These are phyloP conservation scores for Artibeus jamaicensis DNA, from an alignment of 2,797 vertebrate species.

Conservation along the genomic window DNA sequence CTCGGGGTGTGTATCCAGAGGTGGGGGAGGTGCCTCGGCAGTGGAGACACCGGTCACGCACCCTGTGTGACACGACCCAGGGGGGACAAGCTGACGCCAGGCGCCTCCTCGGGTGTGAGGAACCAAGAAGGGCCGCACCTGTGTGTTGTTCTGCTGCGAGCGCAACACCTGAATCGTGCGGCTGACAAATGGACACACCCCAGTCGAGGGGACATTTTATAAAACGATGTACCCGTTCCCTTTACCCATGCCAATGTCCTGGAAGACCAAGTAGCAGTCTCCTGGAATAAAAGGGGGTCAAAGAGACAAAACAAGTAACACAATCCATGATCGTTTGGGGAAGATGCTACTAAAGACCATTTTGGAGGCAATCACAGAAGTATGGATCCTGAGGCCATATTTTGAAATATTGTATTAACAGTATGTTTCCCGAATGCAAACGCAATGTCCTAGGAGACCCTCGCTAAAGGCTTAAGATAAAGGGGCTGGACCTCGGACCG, in stretches of 20 bases:
- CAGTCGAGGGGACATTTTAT: neutral
- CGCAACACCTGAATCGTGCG: neutral
- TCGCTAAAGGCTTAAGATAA: neutral
- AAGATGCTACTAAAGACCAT: neutral
- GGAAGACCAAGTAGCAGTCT: neutral
- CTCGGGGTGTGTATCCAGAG: neutral
- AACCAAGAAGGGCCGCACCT: neutral
- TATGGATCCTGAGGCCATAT: neutral
- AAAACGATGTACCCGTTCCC: neutral
- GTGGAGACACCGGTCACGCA: accelerated
- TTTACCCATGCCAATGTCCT: neutral
- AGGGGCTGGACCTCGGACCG: neutral
- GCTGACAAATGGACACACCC: neutral
- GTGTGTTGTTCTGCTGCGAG: neutral
- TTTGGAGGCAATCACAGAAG: neutral
- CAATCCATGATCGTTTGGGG: neutral
- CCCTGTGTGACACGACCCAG: neutral
- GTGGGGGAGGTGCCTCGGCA: too few species aligned
- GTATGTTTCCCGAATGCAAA: neutral
- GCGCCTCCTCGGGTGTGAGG: neutral
- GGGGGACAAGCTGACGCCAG: neutral
- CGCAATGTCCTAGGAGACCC: neutral
- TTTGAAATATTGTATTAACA: neutral
- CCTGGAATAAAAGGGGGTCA: neutral
- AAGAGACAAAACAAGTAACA: neutral